Base-by-base conservation (phyloP, 2,113 vertebrate genomes). In the Condylura cristata region DNA sequence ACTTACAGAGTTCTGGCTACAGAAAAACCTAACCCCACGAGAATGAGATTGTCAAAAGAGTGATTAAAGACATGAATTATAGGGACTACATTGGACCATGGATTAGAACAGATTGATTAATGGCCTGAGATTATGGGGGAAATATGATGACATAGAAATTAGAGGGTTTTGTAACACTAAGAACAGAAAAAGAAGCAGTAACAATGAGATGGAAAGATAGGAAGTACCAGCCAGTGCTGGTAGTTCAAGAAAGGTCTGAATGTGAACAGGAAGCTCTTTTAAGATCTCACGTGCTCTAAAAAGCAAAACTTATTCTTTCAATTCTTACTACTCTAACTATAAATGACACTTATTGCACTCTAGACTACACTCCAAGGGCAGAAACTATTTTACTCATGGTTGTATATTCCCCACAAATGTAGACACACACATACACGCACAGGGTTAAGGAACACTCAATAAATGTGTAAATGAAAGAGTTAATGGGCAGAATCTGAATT, bases 401-500 rank as follows among this genome's bases (percentile, higher is more conserved):
- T 82, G 12, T 3, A 48, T 18, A 88, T 14, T 0, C 39, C 32
- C 71, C 60, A 78, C 28, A 89, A 92, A 84, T 39, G 20, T 26
- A n/a, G 3, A 65, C 14, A 80, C 14, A 65, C 26, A 63, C 4
- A 44, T 24, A 80, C 78, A 60, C 41, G 72, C 34, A 61, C 7
- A 37, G 10, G 14, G 32, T 12, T 26, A 78, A 83, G 32, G n/a
- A 24, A 74, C 3, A 85, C n/a, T 63, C 58, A 87, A 32, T 79
- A 48, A 90, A 86, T 61, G 9, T 71, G 5, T 44, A 74, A 83
- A 74, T 65, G 10, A 89, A 74, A 51, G 8, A 89, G 89, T 20
- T 66, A 39, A 66, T 83, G 28, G 72, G 83, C 4, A 82, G 24
- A 96, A 81, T 71, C 44, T 90, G 61, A 90, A 34, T 76, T 93